Conservation (phyloP, 1,140 invertebrate genomes). For the Tetragnatha versicolor region DNA sequence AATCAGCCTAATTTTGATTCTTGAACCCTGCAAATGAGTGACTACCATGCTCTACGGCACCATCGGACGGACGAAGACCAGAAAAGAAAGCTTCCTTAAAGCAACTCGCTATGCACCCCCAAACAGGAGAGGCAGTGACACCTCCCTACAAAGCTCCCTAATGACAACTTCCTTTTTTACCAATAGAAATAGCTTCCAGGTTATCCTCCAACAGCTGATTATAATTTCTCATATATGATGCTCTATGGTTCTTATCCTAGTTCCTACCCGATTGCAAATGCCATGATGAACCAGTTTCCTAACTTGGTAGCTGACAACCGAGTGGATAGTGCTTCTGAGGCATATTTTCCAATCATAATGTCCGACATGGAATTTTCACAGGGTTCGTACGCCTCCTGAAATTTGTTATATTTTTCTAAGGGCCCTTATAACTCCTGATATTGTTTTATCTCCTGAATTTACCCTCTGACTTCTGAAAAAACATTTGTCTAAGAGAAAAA, state of each 20-base stretch:
- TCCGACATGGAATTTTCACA: conserved; percentile 49
- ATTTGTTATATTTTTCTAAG: too few species aligned
- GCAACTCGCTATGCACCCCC: conserved; percentile 61
- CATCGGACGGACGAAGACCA: conserved; percentile 82
- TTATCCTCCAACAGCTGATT: background rate
- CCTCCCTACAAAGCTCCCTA: too few species aligned
- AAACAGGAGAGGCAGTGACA: conserved; percentile 72
- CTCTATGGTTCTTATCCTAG: background rate
- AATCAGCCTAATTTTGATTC: conserved; percentile 77
- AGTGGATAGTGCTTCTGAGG: conserved; percentile 43
- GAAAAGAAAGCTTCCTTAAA: conserved; percentile 69
- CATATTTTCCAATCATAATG: conserved; percentile 45
- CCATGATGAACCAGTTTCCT: background rate
- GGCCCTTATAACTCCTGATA: too few species aligned
- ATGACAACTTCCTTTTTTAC: conserved; percentile 16
- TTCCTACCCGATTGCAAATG: background rate
- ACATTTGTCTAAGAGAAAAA: too few species aligned
- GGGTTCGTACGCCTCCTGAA: too few species aligned
- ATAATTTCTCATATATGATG: background rate
- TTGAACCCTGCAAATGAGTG: conserved; percentile 71
- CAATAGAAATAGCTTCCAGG: background rate
- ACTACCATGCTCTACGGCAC: conserved; percentile 60
- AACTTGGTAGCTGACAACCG: conserved; percentile 16
- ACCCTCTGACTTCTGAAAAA: too few species aligned
- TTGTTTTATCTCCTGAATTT: too few species aligned